Evolutionary conservation across 1,140 invertebrate genomes (phyloP).

Genomic region (Mamestra configurata): DNA sequence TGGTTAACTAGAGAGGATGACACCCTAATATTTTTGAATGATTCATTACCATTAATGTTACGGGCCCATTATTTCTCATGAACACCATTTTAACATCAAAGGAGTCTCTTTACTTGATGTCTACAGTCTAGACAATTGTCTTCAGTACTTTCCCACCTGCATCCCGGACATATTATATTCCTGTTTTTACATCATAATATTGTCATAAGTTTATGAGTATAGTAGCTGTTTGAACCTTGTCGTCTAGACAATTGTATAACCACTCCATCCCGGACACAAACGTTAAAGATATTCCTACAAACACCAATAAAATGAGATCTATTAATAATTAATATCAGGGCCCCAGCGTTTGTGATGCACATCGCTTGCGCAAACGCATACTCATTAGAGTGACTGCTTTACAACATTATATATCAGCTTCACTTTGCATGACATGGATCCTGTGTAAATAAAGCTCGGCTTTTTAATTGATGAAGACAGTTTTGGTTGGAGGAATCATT

Average conservation of each 20-base stretch:
- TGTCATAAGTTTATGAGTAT: too few species aligned
- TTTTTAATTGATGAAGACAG: slow-evolving; percentile 38
- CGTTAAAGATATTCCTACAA: slow-evolving; percentile 10
- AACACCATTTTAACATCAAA: background rate
- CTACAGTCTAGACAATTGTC: background rate
- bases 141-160: background rate
- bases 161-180: too few species aligned
- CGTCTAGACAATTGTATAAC: background rate
- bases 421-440: slow-evolving; percentile 32
- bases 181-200: too few species aligned
- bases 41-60: too few species aligned
- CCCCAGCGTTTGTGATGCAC: slow-evolving; percentile 35
- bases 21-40: too few species aligned
- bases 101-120: background rate
- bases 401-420: slow-evolving; percentile 67
- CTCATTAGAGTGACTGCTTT: slow-evolving; percentile 71
- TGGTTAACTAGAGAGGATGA: too few species aligned
- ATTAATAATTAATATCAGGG: slow-evolving; percentile 44
- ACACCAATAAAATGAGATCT: slow-evolving; percentile 27
- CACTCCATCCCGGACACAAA: slow-evolving; percentile 20
- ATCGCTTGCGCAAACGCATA: slow-evolving; percentile 56
- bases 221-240: too few species aligned
- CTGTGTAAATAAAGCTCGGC: slow-evolving; percentile 21
- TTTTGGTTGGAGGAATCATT: slow-evolving; percentile 10
- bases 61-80: too few species aligned